Evolutionary conservation across 64 coral and sea anemone species (phyloP).

Genomic region (Astreopora myriophthalma): DNA sequence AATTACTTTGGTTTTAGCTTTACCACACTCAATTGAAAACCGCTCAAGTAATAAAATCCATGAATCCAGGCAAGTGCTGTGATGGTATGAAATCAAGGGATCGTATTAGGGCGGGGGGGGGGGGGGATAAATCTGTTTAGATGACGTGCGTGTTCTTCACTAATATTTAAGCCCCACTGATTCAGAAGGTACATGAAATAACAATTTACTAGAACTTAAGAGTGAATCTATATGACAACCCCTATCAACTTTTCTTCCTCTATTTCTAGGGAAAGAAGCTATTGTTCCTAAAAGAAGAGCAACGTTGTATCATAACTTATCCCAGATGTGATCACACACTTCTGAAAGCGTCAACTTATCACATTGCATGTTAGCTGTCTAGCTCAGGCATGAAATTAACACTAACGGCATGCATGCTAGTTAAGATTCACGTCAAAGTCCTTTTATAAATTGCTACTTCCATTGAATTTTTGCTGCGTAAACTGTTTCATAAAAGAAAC

Average conservation of each 20-base stretch:
- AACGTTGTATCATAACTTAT: constrained; percentile 7
- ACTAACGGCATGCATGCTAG: not conserved
- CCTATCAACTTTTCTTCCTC: not conserved
- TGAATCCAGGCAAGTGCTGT: not conserved
- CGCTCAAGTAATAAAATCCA: no score
- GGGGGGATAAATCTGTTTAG: no score
- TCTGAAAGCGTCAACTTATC: not conserved
- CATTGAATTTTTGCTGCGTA: no score
- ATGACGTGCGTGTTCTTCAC: no score
- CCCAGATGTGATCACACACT: not conserved
- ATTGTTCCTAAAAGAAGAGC: constrained; percentile 44
- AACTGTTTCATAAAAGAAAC: no score
- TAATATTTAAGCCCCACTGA: no score
- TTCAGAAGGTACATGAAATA: no score
- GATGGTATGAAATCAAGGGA: not conserved
- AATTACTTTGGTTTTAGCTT: no score
- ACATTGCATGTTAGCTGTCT: not conserved
- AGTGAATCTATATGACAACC: not conserved
- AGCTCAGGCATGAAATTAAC: not conserved
- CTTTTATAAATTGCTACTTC: no score
- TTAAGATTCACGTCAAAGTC: no score
- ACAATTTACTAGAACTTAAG: not conserved
- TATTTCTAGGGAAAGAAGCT: constrained; percentile 1
- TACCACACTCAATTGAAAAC: no score
- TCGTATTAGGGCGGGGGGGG: no score